These are phyloP conservation scores for Sebastes hopkinsi DNA, from an alignment of 2,797 vertebrate species.

Conservation along the genomic window DNA sequence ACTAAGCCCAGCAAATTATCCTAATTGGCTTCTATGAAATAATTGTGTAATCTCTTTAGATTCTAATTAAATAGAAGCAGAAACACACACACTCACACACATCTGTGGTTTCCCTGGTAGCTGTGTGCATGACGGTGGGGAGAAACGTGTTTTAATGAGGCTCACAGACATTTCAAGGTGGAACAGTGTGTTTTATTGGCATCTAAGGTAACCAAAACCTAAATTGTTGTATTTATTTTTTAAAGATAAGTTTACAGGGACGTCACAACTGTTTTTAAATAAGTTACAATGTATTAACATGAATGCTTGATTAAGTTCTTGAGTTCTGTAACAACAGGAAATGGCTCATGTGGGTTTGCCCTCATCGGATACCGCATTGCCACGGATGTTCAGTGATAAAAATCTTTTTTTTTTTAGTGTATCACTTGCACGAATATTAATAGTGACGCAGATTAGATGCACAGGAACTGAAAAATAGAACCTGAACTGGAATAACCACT, in stretches of 20 bases:
- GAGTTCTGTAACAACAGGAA: constrained; percentile 4
- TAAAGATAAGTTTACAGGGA: background rate
- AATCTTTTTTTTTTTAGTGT: constrained; percentile 7
- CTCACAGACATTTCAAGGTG: constrained; percentile 24
- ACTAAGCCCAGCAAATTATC: constrained; percentile 49
- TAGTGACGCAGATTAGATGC: background rate
- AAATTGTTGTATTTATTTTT: background rate
- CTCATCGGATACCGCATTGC: background rate
- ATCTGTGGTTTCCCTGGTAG: constrained; percentile 17
- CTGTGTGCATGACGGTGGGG: background rate
- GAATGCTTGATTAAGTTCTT: background rate
- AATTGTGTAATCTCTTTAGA: constrained; percentile 44
- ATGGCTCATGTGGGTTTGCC: background rate
- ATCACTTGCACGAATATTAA: constrained; percentile 4
- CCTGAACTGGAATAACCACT: constrained; percentile 25
- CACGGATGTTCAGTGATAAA: constrained; percentile 48
- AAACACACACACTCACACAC: constrained; percentile 21
- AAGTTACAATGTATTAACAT: constrained; percentile 47
- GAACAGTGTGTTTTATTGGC: constrained; percentile 64
- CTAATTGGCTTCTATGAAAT: constrained; percentile 65
- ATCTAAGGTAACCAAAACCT: constrained; percentile 19
- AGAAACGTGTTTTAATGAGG: constrained; percentile 29
- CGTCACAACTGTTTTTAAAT: constrained; percentile 41
- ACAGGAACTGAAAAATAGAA: constrained; percentile 6
- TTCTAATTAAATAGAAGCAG: constrained; percentile 47